Percentiles rank a stretch among this genome's conserved stretches.
Evolutionary conservation across 2,113 vertebrate species (phyloP).

Genomic region (Vanacampus margaritifer): DNA sequence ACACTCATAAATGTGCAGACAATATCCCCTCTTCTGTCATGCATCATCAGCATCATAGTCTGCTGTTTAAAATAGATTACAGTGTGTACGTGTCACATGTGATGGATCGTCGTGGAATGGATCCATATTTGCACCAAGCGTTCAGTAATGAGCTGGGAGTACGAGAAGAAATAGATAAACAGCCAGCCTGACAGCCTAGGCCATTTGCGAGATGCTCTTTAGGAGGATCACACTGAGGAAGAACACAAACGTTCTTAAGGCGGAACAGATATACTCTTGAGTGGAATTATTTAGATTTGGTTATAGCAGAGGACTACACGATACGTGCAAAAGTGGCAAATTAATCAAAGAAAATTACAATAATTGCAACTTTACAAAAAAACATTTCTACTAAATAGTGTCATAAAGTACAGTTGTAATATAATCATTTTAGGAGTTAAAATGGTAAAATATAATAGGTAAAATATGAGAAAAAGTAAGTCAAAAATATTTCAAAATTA

Average conservation of each 20-base stretch:
- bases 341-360: no score
- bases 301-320: no score
- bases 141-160: slow-evolving; percentile 34
- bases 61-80: slow-evolving; percentile 64
- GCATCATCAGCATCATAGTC: slow-evolving; percentile 60
- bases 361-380: no score
- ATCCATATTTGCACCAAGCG: slow-evolving; percentile 55
- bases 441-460: no score
- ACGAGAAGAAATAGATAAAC: slow-evolving; percentile 53
- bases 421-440: no score
- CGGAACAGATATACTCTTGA: not conserved
- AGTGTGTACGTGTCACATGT: slow-evolving; percentile 60
- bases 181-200: slow-evolving; percentile 38
- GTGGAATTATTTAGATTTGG: not conserved
- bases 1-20: slow-evolving; percentile 35
- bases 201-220: slow-evolving; percentile 12
- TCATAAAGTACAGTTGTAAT: no score
- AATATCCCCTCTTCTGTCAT: slow-evolving; percentile 47
- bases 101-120: slow-evolving; percentile 61
- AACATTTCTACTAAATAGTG: no score
- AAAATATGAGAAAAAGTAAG: no score
- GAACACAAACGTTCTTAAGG: not conserved
- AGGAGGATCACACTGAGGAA: slow-evolving; percentile 7
- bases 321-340: no score
- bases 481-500: no score